Conservation (phyloP, 2,113 vertebrate genomes). For the Phylloscopus whistleri region DNA sequence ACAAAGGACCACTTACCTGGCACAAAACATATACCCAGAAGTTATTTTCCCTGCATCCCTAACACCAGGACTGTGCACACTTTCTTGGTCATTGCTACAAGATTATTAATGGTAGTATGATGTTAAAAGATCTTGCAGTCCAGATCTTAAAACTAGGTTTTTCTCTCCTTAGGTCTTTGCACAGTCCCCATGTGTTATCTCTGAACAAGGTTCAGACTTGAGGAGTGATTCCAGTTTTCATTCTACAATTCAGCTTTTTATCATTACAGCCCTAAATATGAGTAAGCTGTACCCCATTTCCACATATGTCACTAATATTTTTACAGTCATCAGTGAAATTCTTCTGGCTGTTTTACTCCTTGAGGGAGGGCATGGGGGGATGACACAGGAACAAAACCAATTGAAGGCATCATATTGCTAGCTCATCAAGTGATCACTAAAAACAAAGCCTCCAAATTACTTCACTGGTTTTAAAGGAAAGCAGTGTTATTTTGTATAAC, state of each 20-base stretch:
- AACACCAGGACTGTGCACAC: accelerated
- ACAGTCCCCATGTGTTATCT: not conserved
- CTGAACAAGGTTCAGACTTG: not conserved
- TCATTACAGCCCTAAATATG: not conserved
- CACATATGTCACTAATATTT: not conserved
- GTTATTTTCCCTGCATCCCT: not conserved
- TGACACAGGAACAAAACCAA: not conserved
- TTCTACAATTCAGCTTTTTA: not conserved
- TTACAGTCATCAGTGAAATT: not conserved
- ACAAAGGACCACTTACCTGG: not conserved
- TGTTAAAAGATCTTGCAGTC: not conserved
- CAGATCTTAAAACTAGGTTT: not conserved
- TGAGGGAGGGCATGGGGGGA: too few species aligned
- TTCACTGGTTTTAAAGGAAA: not conserved
- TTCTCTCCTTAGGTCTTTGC: not conserved
- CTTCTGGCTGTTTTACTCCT: not conserved
- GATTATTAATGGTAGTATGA: not conserved
- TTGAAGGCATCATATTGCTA: not conserved
- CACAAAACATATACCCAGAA: not conserved
- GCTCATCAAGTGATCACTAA: not conserved
- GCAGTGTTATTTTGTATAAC: not conserved
- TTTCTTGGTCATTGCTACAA: not conserved
- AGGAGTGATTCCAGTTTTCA: not conserved
- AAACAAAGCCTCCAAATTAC: not conserved
- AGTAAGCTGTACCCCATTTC: not conserved